These are phyloP conservation scores for Belonocnema kinseyi DNA, from an alignment of 1,140 invertebrate species.

Conservation along the genomic window DNA sequence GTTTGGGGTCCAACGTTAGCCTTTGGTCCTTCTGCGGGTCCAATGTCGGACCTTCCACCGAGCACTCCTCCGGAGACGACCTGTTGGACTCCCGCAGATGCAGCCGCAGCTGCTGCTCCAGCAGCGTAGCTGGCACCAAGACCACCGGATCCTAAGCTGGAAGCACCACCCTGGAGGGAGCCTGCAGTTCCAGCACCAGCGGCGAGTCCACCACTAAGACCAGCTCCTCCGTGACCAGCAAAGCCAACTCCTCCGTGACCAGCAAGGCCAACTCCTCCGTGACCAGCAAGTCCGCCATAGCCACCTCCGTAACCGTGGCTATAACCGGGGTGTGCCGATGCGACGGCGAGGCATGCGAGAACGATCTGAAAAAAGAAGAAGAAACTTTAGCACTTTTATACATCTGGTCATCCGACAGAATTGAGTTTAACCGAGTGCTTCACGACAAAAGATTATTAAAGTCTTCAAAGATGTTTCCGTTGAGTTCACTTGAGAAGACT, in stretches of 20 bases:
- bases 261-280: slow-evolving; percentile 60
- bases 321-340: too few relatives aligned
- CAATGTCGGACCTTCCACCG: slow-evolving; percentile 54
- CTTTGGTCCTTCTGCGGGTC: too few relatives aligned
- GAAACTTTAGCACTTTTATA: neutral
- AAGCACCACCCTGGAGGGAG: too few relatives aligned
- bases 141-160: too few relatives aligned
- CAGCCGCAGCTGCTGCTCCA: too few relatives aligned
- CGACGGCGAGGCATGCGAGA: too few relatives aligned
- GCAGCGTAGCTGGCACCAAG: too few relatives aligned
- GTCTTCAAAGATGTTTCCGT: neutral
- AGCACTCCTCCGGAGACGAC: slow-evolving; percentile 74
- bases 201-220: too few relatives aligned
- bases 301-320: slow-evolving; percentile 41
- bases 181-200: too few relatives aligned
- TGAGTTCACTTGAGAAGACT: neutral
- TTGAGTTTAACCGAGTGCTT: neutral
- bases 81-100: slow-evolving; percentile 51
- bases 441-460: neutral
- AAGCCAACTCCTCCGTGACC: slow-evolving; percentile 62
- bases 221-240: too few relatives aligned
- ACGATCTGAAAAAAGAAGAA: neutral
- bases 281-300: slow-evolving; percentile 38
- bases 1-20: too few relatives aligned
- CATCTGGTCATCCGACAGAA: neutral